Conservation (phyloP, 2,888 invertebrate genomes). For the Galerucella pusilla region DNA sequence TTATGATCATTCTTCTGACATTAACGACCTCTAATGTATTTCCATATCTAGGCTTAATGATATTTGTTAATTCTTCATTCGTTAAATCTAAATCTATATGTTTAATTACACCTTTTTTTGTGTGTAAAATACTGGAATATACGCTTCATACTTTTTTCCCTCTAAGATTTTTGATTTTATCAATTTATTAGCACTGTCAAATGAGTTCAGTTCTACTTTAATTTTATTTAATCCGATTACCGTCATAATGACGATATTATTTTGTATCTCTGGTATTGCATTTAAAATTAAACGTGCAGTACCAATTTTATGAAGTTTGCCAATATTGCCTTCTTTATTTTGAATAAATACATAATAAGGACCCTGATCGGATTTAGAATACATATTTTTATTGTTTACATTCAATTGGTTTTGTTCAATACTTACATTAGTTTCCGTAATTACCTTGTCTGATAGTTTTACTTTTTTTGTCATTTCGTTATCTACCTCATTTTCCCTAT, state of each 20-base stretch:
- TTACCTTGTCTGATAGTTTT: no score
- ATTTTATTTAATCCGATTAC: constrained; percentile 8
- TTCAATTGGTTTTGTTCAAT: no score
- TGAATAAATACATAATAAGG: no score
- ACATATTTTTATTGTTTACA: no score
- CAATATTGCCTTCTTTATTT: neutral
- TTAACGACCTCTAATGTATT: no score
- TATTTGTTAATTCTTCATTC: neutral
- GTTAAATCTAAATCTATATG: constrained; percentile 1
- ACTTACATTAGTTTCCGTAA: no score
- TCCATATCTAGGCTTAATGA: neutral
- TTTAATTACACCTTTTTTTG: constrained; percentile 10
- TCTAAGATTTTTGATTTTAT: neutral
- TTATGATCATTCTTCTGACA: neutral
- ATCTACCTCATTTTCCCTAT: no score
- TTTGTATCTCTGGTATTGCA: constrained; percentile 5
- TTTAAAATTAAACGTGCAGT: neutral
- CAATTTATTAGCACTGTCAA: constrained; percentile 7
- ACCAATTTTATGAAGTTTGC: neutral
- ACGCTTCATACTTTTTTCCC: constrained; percentile 8
- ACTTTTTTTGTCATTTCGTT: no score
- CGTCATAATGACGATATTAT: constrained; percentile 6
- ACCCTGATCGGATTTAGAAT: no score
- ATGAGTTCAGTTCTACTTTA: constrained; percentile 7
- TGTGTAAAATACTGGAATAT: neutral